Evolutionary conservation across 1,140 invertebrate genomes (phyloP).

Genomic region (Bombus sibiricus): DNA sequence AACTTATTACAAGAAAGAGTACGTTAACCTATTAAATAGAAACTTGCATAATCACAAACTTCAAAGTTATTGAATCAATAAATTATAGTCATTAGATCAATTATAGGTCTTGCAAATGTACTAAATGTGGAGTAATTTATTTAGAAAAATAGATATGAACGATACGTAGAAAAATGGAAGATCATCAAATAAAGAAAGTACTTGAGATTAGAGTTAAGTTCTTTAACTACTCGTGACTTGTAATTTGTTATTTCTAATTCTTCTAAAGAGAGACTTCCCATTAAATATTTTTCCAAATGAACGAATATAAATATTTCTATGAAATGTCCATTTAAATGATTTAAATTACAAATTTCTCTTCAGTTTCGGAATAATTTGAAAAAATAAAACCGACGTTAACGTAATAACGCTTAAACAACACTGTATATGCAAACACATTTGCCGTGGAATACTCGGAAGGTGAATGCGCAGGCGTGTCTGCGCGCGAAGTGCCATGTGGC

Average conservation of each 20-base stretch:
- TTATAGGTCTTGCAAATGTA: no score
- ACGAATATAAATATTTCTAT: background rate
- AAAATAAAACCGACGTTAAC: background rate
- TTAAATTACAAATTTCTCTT: background rate
- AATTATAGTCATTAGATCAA: no score
- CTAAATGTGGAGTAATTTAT: no score
- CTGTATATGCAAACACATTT: background rate
- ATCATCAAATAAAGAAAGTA: background rate
- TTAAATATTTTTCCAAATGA: background rate
- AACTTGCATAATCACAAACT: no score
- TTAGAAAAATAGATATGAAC: no score
- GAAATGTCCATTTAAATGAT: background rate
- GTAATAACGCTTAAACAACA: conserved; percentile 6
- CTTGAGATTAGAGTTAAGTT: background rate
- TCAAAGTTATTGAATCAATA: no score
- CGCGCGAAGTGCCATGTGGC: conserved; percentile 51
- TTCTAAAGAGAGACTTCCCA: background rate
- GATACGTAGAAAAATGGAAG: background rate
- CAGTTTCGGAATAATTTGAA: background rate
- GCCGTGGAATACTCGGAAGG: background rate
- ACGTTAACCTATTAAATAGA: no score
- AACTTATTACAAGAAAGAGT: background rate
- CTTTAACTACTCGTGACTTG: background rate
- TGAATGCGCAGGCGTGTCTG: conserved; percentile 36
- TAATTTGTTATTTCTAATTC: background rate